phyloP scores from a whole-genome alignment of 2,888 invertebrate genomes.

The Halocaridina rubra region DNA sequence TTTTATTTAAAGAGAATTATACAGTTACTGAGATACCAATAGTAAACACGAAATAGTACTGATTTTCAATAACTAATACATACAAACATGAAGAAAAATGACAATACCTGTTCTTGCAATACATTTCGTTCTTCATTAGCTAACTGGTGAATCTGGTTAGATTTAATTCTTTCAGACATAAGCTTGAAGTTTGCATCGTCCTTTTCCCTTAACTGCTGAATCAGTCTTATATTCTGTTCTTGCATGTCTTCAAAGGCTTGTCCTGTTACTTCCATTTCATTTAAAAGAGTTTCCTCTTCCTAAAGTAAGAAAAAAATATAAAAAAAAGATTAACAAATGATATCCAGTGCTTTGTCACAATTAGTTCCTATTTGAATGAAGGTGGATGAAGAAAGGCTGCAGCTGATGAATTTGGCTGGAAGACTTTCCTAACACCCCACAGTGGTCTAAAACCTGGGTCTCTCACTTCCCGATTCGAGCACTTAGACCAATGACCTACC shows the following conservation, averaged over 20 bases:
- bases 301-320: conserved; percentile 67
- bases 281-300: conserved; percentile 95
- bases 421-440: too few relatives aligned
- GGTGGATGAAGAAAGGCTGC: too few relatives aligned
- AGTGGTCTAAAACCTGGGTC: too few relatives aligned
- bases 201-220: conserved; percentile 95
- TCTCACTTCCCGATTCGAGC: too few relatives aligned
- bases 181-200: conserved; percentile 98
- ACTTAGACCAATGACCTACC: too few relatives aligned
- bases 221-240: conserved; percentile 94
- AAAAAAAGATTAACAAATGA: not conserved
- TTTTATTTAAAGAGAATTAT: too few relatives aligned
- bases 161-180: conserved; percentile 96
- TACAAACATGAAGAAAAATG: not conserved
- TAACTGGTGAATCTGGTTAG: conserved; percentile 94
- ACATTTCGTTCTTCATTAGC: conserved; percentile 94
- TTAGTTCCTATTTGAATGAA: too few relatives aligned
- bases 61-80: too few relatives aligned
- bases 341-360: too few relatives aligned
- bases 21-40: too few relatives aligned
- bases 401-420: too few relatives aligned
- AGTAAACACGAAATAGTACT: too few relatives aligned
- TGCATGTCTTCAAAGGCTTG: conserved; percentile 99
- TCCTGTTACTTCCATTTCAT: conserved; percentile 99
- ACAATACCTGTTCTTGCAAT: conserved; percentile 83